Evolutionary conservation across 2,888 invertebrate species (phyloP).

Genomic region (Nymphalis urticae): DNA sequence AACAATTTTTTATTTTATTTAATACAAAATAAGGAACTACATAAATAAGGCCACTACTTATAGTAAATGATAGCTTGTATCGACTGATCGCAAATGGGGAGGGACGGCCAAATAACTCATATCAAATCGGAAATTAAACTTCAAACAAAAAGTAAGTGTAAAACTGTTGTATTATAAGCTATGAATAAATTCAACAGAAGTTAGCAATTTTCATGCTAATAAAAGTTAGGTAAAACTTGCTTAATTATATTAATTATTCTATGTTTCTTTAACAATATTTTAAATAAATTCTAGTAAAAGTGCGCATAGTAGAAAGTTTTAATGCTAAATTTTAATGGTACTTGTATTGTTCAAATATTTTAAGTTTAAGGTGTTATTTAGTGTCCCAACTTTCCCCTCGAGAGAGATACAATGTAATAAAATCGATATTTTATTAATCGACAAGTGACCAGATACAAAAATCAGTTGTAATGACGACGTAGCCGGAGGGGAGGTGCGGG

Average conservation of each 20-base stretch:
- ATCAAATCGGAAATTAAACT: conserved; percentile 1
- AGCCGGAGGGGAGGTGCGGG: conserved; percentile 45
- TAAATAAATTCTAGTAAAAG: not conserved
- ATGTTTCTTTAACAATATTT: too few species aligned
- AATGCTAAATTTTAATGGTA: not conserved
- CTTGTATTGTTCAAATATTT: conserved; percentile 23
- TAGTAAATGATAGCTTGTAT: conserved; percentile 46
- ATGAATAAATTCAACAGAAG: too few species aligned
- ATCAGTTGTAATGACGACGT: conserved; percentile 60
- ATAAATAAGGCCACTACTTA: conserved; percentile 49
- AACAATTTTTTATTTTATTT: conserved; percentile 35
- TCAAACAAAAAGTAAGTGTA: not conserved
- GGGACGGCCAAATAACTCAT: conserved; percentile 16
- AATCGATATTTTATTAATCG: conserved; percentile 55
- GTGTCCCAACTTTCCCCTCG: conserved; percentile 33
- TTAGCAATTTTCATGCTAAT: too few species aligned
- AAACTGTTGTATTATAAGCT: not conserved
- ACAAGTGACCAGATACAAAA: conserved; percentile 60
- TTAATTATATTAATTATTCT: too few species aligned
- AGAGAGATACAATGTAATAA: conserved; percentile 50
- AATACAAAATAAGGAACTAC: conserved; percentile 48
- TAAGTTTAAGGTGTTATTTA: conserved; percentile 30
- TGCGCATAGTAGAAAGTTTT: not conserved
- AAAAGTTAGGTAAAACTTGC: too few species aligned
- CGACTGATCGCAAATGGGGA: conserved; percentile 40